Conservation (phyloP, 1,140 invertebrate genomes). For the Drosophila sulfurigaster region DNA sequence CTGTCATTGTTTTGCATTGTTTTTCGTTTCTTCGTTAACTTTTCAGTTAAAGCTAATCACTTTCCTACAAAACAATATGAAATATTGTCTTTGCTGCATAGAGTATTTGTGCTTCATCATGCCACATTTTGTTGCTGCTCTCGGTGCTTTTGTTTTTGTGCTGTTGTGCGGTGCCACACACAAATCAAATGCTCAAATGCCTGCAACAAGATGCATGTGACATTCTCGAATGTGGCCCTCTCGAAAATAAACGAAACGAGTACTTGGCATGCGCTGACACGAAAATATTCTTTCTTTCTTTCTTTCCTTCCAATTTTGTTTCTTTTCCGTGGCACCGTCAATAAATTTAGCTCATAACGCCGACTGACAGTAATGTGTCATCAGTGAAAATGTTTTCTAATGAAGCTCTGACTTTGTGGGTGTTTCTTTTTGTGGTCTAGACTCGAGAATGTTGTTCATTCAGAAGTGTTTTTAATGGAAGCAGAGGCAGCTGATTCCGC, state of each 20-base stretch:
- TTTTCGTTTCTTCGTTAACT: background rate
- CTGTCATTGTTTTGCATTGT: background rate
- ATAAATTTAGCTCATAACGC: conserved; percentile 81
- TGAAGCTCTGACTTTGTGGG: conserved; percentile 39
- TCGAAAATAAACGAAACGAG: conserved; percentile 51
- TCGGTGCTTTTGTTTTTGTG: conserved; percentile 15
- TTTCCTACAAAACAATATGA: background rate
- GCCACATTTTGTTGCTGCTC: background rate
- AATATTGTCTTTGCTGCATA: conserved; percentile 12
- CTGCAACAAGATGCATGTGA: conserved; percentile 61
- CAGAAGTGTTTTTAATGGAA: background rate
- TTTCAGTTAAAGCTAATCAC: background rate
- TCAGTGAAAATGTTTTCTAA: conserved; percentile 75
- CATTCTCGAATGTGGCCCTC: conserved; percentile 52
- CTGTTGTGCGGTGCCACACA: conserved; percentile 39
- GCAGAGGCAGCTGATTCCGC: background rate
- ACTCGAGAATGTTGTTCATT: conserved; percentile 1
- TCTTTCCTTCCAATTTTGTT: background rate
- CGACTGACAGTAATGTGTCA: conserved; percentile 80
- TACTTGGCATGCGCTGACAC: conserved; percentile 73
- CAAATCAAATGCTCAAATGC: conserved; percentile 64
- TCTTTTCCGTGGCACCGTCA: conserved; percentile 50
- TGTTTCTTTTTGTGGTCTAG: conserved; percentile 1
- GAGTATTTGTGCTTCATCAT: conserved; percentile 49
- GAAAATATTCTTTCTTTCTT: conserved; percentile 61